Evolutionary conservation across 2,888 invertebrate species (phyloP).

Genomic region (Gryllus longicercus): DNA sequence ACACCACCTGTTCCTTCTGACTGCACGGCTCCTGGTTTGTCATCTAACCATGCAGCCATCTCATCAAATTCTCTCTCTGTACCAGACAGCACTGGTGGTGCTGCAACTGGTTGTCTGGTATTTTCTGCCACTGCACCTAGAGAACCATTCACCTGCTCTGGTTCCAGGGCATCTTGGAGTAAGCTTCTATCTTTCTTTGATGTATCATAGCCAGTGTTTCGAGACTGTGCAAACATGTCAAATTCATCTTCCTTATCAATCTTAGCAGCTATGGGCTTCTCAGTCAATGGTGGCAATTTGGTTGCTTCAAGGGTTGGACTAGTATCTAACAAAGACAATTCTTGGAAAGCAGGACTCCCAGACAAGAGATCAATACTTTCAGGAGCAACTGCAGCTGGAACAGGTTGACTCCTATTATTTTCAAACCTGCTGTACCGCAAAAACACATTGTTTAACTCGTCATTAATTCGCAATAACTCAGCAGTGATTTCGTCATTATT

Average conservation of each 20-base stretch:
- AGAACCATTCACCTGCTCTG: conserved; percentile 51
- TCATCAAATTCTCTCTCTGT: conserved; percentile 86
- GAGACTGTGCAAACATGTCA: conserved; percentile 93
- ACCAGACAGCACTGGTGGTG: background rate
- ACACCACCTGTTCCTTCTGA: conserved; percentile 27
- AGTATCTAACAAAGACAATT: background rate
- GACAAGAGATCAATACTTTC: conserved; percentile 3
- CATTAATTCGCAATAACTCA: conserved; percentile 89
- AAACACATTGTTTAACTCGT: conserved; percentile 93
- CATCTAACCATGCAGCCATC: conserved; percentile 90
- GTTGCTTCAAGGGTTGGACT: background rate
- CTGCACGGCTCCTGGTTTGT: conserved; percentile 42
- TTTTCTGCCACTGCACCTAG: conserved; percentile 49
- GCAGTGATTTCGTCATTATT: conserved; percentile 88
- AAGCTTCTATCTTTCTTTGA: conserved; percentile 64
- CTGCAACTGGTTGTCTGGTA: conserved; percentile 45
- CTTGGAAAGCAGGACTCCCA: background rate
- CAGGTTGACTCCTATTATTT: background rate
- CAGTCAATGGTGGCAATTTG: background rate
- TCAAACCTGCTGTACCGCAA: conserved; percentile 56
- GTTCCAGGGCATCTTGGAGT: conserved; percentile 60
- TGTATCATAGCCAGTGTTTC: conserved; percentile 75
- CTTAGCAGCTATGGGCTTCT: conserved; percentile 36
- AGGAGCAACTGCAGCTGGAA: background rate
- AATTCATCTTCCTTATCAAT: conserved; percentile 68